phyloP scores from a whole-genome alignment of 2,797 vertebrate genomes.

The Vultur gryphus region DNA sequence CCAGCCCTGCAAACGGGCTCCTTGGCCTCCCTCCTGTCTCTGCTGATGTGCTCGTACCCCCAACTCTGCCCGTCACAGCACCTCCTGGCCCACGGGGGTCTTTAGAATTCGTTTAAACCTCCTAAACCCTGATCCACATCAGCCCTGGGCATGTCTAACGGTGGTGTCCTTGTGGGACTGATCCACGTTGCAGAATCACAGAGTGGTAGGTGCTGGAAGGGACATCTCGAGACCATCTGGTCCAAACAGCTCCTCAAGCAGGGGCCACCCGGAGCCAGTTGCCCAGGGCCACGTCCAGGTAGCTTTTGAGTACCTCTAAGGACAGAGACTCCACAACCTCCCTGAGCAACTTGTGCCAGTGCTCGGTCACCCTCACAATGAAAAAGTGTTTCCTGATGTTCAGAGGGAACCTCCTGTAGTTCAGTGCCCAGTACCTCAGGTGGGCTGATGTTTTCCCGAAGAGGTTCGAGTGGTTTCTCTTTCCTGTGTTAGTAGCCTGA shows the following conservation, averaged over 20 bases:
- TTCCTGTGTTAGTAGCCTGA: not conserved
- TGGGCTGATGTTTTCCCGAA: too few species aligned
- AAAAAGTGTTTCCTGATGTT: not conserved
- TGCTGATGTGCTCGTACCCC: fast-evolving
- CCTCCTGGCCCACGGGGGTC: fast-evolving
- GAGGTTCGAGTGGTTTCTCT: not conserved
- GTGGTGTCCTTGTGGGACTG: fast-evolving
- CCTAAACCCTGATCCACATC: fast-evolving
- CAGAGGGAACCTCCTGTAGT: not conserved
- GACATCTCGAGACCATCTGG: fast-evolving
- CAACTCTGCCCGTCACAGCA: not conserved
- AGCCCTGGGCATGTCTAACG: fast-evolving
- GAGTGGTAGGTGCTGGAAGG: not conserved
- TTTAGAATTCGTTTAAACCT: fast-evolving
- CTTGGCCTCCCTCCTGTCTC: not conserved
- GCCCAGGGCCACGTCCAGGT: fast-evolving
- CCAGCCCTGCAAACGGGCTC: fast-evolving
- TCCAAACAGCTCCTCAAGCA: too few species aligned
- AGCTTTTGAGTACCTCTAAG: not conserved
- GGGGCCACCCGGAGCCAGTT: too few species aligned
- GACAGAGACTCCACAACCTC: not conserved
- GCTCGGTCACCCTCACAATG: fast-evolving
- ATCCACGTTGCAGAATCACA: fast-evolving
- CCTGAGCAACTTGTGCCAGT: too few species aligned
- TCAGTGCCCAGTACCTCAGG: not conserved